Percentiles rank a stretch among this genome's conserved stretches.
Conservation (phyloP, 2,888 invertebrate species). For the Leistus spinibarbis region DNA sequence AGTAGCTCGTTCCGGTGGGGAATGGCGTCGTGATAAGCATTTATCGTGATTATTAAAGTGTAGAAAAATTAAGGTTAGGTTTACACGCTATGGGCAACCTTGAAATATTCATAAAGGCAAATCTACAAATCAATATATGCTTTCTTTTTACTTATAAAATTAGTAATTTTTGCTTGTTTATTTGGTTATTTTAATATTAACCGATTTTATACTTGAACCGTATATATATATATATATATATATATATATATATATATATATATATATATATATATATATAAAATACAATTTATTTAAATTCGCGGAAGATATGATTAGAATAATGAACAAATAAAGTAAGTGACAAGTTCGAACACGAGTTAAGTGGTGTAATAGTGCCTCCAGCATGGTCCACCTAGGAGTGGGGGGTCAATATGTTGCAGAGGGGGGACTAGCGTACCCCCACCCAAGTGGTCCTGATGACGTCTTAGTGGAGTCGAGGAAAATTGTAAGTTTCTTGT, state of each 20-base stretch:
- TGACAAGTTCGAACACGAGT: neutral
- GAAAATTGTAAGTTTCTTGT: conserved; percentile 50
- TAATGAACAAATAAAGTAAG: too few species aligned
- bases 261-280: too few species aligned
- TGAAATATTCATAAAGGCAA: neutral
- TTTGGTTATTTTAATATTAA: too few species aligned
- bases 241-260: too few species aligned
- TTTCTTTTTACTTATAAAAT: too few species aligned
- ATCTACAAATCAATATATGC: too few species aligned
- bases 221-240: too few species aligned
- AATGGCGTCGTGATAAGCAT: neutral
- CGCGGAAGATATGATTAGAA: too few species aligned
- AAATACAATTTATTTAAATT: too few species aligned
- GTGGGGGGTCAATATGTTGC: conserved; percentile 52
- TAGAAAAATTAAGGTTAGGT: neutral
- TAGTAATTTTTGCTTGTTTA: too few species aligned
- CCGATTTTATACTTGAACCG: too few species aligned
- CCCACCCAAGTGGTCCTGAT: conserved; percentile 47
- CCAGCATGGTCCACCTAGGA: conserved; percentile 52
- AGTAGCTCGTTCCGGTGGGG: neutral
- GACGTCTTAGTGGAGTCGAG: conserved; percentile 51
- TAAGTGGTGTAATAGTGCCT: too few species aligned
- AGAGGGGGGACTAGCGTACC: conserved; percentile 50
- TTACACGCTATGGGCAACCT: neutral
- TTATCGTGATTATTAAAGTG: neutral